Conservation (phyloP, 2,113 vertebrate species). For the Hyaena hyaena region DNA sequence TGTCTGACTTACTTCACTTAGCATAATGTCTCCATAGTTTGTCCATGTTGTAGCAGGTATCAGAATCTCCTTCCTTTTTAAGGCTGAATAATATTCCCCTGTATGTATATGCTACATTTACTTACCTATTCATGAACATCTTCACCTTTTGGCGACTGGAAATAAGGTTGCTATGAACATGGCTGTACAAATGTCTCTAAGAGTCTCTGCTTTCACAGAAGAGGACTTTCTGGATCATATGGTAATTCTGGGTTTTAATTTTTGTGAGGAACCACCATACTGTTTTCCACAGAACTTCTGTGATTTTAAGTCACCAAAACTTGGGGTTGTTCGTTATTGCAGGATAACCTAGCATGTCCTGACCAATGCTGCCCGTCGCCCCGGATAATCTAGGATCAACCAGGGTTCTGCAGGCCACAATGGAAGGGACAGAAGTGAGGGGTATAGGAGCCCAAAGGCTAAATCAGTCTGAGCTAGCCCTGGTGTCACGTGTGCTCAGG, state of each 20-base stretch:
- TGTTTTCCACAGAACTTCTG: background rate
- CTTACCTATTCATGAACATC: background rate
- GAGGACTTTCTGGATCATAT: background rate
- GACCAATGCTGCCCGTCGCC: background rate
- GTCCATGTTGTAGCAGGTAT: background rate
- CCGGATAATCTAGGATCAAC: background rate
- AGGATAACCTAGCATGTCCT: background rate
- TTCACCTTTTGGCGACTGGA: background rate
- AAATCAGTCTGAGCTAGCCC: background rate
- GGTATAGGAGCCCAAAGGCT: background rate
- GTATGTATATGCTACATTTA: too few species aligned
- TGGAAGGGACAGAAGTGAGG: background rate
- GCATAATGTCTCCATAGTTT: background rate
- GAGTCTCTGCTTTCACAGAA: background rate
- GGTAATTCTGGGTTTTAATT: background rate
- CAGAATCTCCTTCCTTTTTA: background rate
- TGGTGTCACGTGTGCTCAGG: accelerated
- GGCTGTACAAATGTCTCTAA: background rate
- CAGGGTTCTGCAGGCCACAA: background rate
- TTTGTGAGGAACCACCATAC: background rate
- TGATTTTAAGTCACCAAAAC: background rate
- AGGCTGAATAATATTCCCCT: background rate
- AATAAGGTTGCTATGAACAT: background rate
- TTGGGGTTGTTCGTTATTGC: background rate
- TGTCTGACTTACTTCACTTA: background rate